Evolutionary conservation across 2,797 vertebrate species (phyloP).

Genomic region (Cuculus canorus): DNA sequence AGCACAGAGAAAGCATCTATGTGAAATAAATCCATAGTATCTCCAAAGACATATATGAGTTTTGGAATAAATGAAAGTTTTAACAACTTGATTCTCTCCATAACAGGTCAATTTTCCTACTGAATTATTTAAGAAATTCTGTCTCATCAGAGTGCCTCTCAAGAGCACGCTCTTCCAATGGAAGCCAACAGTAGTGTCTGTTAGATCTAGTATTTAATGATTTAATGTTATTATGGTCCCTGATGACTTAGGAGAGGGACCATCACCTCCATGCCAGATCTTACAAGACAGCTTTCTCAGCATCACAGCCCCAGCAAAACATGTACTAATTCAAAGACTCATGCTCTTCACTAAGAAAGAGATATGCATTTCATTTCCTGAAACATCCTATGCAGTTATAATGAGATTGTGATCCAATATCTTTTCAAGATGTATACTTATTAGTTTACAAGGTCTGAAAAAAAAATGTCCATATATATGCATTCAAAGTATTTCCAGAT

Average conservation of each 20-base stretch:
- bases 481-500: not conserved
- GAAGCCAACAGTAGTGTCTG: not conserved
- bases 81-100: not conserved
- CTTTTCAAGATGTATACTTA: not conserved
- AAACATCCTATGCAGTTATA: not conserved
- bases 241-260: not conserved
- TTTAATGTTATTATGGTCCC: not conserved
- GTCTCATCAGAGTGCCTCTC: not conserved
- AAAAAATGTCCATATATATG: not conserved
- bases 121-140: not conserved
- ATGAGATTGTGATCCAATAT: not conserved
- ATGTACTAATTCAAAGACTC: not conserved
- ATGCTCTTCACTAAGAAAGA: not conserved
- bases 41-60: not conserved
- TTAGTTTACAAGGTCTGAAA: not conserved
- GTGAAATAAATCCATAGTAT: not conserved
- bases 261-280: not conserved
- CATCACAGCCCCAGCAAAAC: not conserved
- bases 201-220: not conserved
- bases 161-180: not conserved
- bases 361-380: not conserved
- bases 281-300: not conserved
- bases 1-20: not conserved
- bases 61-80: not conserved
- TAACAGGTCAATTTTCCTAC: not conserved